Percentiles rank a stretch among this genome's conserved stretches.
Evolutionary conservation across 2,797 vertebrate species (phyloP).

Genomic region (Muscicapa striata): DNA sequence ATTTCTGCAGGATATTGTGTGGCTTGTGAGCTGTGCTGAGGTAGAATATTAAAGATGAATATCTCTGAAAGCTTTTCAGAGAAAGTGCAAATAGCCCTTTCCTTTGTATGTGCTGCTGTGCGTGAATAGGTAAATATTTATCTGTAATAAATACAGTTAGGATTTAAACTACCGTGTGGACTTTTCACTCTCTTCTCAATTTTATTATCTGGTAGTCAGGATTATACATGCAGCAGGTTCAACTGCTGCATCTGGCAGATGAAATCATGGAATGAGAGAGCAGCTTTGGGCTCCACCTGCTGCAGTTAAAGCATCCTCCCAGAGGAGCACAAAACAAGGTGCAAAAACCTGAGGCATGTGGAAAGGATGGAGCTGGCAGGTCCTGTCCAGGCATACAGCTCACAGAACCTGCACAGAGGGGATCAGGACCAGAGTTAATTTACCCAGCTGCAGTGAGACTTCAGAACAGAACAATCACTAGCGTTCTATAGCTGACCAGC

Average conservation of each 20-base stretch:
- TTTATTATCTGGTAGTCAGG: not conserved
- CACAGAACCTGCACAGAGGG: not conserved
- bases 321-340: not conserved
- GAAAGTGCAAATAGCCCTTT: not conserved
- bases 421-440: not conserved
- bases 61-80: not conserved
- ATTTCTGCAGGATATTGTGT: conserved; percentile 11
- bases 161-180: not conserved
- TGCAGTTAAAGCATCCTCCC: not conserved
- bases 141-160: not conserved
- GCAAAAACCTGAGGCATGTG: not conserved
- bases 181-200: not conserved
- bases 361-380: not conserved
- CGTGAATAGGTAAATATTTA: conserved; percentile 3
- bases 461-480: not conserved
- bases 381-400: not conserved
- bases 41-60: not conserved
- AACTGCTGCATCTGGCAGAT: not conserved
- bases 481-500: not conserved
- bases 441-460: not conserved
- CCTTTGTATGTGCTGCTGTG: not conserved
- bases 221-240: not conserved
- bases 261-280: not conserved
- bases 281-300: not conserved
- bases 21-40: not conserved